phyloP scores from a whole-genome alignment of 2,797 vertebrate genomes.

The Macrochelys suwanniensis region DNA sequence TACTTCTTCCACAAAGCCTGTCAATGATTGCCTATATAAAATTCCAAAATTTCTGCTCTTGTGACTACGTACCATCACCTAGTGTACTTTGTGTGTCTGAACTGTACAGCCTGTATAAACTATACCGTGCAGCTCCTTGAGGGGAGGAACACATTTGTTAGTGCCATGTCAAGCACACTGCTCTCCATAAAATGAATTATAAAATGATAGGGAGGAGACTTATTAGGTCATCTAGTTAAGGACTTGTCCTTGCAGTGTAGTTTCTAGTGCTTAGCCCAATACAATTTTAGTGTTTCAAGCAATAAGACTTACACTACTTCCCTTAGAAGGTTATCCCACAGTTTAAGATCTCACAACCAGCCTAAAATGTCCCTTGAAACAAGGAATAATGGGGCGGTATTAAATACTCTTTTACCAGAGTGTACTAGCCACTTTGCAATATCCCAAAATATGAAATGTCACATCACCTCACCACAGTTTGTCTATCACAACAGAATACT shows the following conservation, averaged over 20 bases:
- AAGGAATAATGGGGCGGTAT: neutral
- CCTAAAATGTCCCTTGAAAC: neutral
- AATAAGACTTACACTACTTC: rapidly evolving
- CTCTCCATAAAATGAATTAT: neutral
- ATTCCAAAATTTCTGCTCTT: neutral
- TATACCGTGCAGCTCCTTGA: neutral
- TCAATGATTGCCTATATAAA: neutral
- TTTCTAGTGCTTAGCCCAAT: neutral
- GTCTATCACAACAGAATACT: neutral
- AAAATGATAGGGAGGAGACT: neutral
- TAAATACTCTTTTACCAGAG: neutral
- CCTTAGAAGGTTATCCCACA: neutral
- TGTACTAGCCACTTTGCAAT: neutral
- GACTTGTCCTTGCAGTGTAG: neutral
- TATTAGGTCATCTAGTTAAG: neutral
- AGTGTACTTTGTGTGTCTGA: neutral
- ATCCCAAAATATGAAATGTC: neutral
- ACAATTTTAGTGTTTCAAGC: neutral
- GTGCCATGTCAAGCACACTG: neutral
- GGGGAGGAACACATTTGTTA: neutral
- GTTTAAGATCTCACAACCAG: neutral
- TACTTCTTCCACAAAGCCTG: neutral
- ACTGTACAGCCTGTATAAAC: neutral
- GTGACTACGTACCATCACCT: neutral
- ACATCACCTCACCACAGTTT: neutral